Percentiles rank a stretch among this genome's conserved stretches.
phyloP scores from a whole-genome alignment of 2,113 vertebrate genomes.

The Elgaria multicarinata region DNA sequence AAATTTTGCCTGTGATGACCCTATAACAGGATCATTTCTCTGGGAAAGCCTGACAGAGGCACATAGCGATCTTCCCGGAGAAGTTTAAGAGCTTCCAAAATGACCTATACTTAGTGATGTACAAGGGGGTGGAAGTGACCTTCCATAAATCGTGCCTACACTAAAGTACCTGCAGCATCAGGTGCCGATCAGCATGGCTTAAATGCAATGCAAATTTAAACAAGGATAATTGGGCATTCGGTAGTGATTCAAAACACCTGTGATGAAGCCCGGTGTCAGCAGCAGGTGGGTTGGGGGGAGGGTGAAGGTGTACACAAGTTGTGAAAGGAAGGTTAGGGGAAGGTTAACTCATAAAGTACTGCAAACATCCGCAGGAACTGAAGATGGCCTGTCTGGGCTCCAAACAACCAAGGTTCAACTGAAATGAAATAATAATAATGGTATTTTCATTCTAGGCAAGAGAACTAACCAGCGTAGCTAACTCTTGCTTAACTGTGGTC shows the following conservation, averaged over 20 bases:
- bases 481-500: background rate
- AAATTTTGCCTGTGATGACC: background rate
- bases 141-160: background rate
- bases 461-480: background rate
- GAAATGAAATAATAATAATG: background rate
- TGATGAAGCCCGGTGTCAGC: background rate
- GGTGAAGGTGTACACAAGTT: conserved; percentile 25
- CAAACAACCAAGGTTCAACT: background rate
- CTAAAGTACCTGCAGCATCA: background rate
- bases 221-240: background rate
- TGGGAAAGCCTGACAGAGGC: background rate
- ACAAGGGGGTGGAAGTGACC: background rate
- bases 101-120: background rate
- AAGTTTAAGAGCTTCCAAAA: background rate
- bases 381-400: conserved; percentile 4
- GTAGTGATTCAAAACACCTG: background rate
- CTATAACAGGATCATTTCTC: background rate
- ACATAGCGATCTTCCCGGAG: background rate
- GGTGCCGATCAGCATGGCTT: conserved; percentile 25
- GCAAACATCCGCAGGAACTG: conserved; percentile 18
- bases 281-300: conserved; percentile 14
- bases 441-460: background rate
- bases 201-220: background rate
- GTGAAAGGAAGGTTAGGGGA: conserved; percentile 33
- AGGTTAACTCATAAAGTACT: conserved; percentile 27